Conservation (phyloP, 2,888 invertebrate species). For the Pyrgus malvae region DNA sequence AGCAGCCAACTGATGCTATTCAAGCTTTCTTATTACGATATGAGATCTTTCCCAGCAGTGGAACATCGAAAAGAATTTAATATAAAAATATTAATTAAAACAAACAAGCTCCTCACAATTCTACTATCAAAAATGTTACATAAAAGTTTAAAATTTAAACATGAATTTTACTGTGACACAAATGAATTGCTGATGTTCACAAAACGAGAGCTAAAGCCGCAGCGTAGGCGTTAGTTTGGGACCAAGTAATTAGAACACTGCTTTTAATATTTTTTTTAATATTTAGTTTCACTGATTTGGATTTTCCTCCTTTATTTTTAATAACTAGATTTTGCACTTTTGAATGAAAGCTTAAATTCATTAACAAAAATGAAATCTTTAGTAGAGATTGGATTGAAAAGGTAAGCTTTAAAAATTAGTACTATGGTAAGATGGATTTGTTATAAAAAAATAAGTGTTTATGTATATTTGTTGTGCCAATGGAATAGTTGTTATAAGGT, state of each 20-base stretch:
- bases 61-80: not conserved
- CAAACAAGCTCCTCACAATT: not conserved
- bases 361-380: no score
- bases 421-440: no score
- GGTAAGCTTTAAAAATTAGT: no score
- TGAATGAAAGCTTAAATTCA: no score
- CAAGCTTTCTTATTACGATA: no score
- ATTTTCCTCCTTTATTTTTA: not conserved
- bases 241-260: constrained; percentile 12
- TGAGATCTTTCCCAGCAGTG: no score
- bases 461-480: no score
- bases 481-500: no score
- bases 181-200: constrained; percentile 6
- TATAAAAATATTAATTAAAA: not conserved
- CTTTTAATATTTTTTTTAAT: not conserved
- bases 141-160: constrained; percentile 2
- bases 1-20: no score
- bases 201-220: not conserved
- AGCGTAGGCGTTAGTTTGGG: constrained; percentile 1
- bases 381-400: no score
- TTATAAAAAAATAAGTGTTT: no score
- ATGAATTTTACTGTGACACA: not conserved
- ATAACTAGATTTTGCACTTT: no score
- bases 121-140: not conserved
- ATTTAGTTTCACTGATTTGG: not conserved